A percentile compares a stretch with the other conserved stretches of the same genome.
These are phyloP conservation scores for Mycogona germanica DNA, from an alignment of 2,888 invertebrate genomes.

Conservation along the genomic window DNA sequence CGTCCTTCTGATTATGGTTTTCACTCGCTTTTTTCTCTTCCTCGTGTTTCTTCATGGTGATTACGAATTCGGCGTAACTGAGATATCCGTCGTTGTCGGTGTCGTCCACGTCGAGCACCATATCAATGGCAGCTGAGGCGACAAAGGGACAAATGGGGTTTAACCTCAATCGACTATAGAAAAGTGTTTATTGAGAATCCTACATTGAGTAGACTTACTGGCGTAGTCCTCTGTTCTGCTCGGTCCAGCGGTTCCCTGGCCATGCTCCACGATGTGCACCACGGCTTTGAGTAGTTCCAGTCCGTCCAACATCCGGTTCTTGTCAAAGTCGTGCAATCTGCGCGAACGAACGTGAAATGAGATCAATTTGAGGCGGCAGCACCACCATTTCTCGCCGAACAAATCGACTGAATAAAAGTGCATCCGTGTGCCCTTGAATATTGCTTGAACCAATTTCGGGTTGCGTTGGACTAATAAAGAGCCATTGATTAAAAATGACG, in stretches of 20 bases:
- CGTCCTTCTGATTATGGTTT: no score
- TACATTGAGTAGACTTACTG: neutral
- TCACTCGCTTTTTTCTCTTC: no score
- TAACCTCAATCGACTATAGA: neutral
- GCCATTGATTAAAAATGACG: neutral
- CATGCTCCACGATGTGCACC: slow-evolving; percentile 45
- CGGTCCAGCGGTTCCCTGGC: neutral
- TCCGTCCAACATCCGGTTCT: slow-evolving; percentile 78
- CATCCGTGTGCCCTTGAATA: no score
- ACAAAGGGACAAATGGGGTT: neutral
- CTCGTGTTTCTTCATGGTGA: no score
- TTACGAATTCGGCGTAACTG: neutral
- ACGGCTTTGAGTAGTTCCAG: slow-evolving; percentile 75
- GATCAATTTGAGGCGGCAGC: no score
- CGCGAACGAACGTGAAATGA: no score
- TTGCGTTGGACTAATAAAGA: no score
- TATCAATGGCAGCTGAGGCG: slow-evolving; percentile 26
- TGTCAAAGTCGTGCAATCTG: slow-evolving; percentile 65
- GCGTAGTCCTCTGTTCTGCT: neutral
- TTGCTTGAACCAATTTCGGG: no score
- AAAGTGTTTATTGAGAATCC: neutral
- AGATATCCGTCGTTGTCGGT: slow-evolving; percentile 49
- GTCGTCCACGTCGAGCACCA: slow-evolving; percentile 63
- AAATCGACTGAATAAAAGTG: no score
- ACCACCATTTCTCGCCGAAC: no score